Evolutionary conservation across 2,113 vertebrate genomes (phyloP).

Genomic region (Saguinus imperator): DNA sequence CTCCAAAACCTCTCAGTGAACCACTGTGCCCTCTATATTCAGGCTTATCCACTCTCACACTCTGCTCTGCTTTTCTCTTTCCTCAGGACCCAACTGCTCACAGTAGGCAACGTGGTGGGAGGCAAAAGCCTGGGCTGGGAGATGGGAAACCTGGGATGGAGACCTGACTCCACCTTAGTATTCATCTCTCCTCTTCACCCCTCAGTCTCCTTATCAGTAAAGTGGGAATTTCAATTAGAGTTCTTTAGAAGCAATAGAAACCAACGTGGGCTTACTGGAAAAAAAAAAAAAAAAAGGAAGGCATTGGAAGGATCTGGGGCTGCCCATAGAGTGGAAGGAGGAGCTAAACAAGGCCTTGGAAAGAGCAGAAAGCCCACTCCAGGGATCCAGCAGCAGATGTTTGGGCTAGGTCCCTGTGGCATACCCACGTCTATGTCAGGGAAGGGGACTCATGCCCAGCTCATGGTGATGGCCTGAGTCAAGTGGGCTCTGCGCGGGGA

Average conservation of each 20-base stretch:
- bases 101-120: not conserved
- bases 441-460: not conserved
- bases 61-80: not conserved
- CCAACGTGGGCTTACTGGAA: not conserved
- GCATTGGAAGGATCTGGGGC: not conserved
- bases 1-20: not conserved
- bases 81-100: not conserved
- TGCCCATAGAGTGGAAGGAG: not conserved
- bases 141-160: not conserved
- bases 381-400: not conserved
- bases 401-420: not conserved
- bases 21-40: accelerated
- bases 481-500: not conserved
- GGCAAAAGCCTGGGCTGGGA: not conserved
- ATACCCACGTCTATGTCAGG: accelerated
- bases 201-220: not conserved
- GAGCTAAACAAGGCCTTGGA: not conserved
- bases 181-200: not conserved
- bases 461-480: accelerated
- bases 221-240: not conserved
- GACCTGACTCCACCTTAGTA: not conserved
- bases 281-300: not conserved
- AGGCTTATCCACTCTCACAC: accelerated
- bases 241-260: not conserved
- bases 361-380: not conserved